Base-by-base conservation (phyloP, 2,888 invertebrate species). In the Ectemnius lituratus region DNA sequence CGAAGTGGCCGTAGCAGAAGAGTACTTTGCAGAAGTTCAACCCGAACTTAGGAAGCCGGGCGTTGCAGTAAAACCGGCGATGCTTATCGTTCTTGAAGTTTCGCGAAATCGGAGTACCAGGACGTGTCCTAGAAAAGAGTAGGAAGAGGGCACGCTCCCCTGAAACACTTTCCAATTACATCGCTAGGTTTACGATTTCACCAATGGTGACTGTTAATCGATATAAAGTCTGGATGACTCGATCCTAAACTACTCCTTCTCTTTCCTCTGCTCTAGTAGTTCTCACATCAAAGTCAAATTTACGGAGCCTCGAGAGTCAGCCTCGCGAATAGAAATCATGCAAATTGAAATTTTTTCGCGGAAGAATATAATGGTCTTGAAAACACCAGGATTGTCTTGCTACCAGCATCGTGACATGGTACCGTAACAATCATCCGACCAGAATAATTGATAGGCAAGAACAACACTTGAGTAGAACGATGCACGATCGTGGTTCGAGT, bases 21-120 rank as follows among this genome's bases (percentile, higher is more conserved):
- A 58, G 65, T 75, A 75, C 75, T 75, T 77, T 65, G 72, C 69
- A 23, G 75, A 70, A 73, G 61, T 68, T 67, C 60, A 59, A 62
- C 47, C 8, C 18, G 62, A 47, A 67, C 62, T 71, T 62, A 68
- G 37, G 62, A 61, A 46, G 62, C 60, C 62, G 60, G 64, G 57
- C 49, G 60, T 62, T 70, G 27, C 46, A 46, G 59, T 28, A 67
- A 67, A 65, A 76, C 61, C 61, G 58, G 46, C 62, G 69, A 69
- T 75, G 69, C 66, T 72, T 75, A 75, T 77, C 71, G 52, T 52
- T 47, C 23, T 60, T 49, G 18, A 60, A 73, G 63, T 73, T 70
- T 65, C 56, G 47, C 27, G 70, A 72, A 72, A 72, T 72, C 58
- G 58, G 64, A 58, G 60, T 16, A 47, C 45, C 37, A 62, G 63